Evolutionary conservation across 2,113 vertebrate genomes (phyloP).

Genomic region (Xenopus laevis): DNA sequence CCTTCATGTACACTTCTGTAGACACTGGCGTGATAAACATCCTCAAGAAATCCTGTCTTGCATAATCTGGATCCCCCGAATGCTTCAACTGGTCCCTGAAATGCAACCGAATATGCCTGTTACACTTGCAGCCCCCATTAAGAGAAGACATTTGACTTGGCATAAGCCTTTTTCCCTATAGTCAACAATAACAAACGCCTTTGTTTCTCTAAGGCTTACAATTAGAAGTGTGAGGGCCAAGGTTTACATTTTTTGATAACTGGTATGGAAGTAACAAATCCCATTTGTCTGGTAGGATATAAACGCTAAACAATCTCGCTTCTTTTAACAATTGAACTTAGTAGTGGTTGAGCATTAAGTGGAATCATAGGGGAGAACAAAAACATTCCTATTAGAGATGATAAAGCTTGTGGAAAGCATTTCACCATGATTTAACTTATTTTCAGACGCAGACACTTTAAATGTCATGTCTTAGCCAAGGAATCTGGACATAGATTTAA

Average conservation of each 20-base stretch:
- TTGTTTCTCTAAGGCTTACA: slow-evolving; percentile 75
- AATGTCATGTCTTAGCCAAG: slow-evolving; percentile 16
- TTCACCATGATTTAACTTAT: slow-evolving; percentile 26
- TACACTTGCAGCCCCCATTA: slow-evolving; percentile 52
- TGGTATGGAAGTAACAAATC: slow-evolving; percentile 78
- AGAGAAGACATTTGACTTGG: slow-evolving; percentile 60
- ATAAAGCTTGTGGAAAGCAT: slow-evolving; percentile 49
- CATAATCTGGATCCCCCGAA: slow-evolving; percentile 78
- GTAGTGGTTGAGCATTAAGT: slow-evolving; percentile 60
- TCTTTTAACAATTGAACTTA: slow-evolving; percentile 71
- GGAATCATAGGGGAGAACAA: slow-evolving; percentile 49
- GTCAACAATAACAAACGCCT: slow-evolving; percentile 71
- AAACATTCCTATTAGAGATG: slow-evolving; percentile 51
- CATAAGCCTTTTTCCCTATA: slow-evolving; percentile 53
- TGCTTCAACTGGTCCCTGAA: slow-evolving; percentile 83
- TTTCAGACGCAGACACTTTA: slow-evolving; percentile 17
- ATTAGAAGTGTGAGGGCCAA: slow-evolving; percentile 79
- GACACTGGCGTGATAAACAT: slow-evolving; percentile 81
- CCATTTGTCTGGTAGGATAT: slow-evolving; percentile 77
- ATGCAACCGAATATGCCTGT: slow-evolving; percentile 60
- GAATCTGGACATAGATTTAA: slow-evolving; percentile 2
- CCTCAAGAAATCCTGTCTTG: slow-evolving; percentile 92
- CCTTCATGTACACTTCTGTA: slow-evolving; percentile 77
- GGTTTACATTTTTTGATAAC: slow-evolving; percentile 89
- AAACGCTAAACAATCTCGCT: slow-evolving; percentile 68